Conservation (phyloP, 2,113 vertebrate species). For the Entosphenus tridentatus region DNA sequence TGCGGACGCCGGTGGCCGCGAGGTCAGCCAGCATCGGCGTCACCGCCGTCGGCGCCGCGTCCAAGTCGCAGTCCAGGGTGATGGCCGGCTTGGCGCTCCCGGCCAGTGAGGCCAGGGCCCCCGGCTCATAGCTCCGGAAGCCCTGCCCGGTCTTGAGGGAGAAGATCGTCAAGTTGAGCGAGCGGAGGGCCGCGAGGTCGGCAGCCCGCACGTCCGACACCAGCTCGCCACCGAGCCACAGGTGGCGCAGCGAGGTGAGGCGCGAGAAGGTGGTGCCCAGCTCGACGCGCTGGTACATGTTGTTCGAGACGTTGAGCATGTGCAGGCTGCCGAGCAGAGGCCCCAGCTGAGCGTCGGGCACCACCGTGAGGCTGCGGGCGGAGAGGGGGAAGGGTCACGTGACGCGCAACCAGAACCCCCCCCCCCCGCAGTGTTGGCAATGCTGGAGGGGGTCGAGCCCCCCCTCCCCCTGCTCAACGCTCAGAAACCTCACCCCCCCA, state of each 20-base stretch:
- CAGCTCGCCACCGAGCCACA: slow-evolving; percentile 34
- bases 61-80: slow-evolving; percentile 36
- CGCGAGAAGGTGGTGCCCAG: slow-evolving; percentile 20
- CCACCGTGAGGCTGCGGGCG: slow-evolving; percentile 19
- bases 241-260: slow-evolving; percentile 17
- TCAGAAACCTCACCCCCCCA: too few relatives aligned
- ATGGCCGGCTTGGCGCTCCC: slow-evolving; percentile 22
- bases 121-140: slow-evolving; percentile 25
- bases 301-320: slow-evolving; percentile 35
- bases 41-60: slow-evolving; percentile 18
- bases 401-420: too few relatives aligned
- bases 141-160: slow-evolving; percentile 35
- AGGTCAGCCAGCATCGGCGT: slow-evolving; percentile 28
- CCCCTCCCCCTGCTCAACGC: too few relatives aligned
- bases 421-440: too few relatives aligned
- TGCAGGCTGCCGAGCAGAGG: slow-evolving; percentile 20
- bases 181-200: slow-evolving; percentile 24
- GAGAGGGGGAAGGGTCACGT: too few relatives aligned
- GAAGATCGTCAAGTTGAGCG: slow-evolving; percentile 23
- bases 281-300: slow-evolving; percentile 22
- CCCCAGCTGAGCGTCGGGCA: slow-evolving; percentile 24
- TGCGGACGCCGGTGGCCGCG: slow-evolving; percentile 20
- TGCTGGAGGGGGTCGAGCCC: too few relatives aligned
- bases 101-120: slow-evolving; percentile 25
- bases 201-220: slow-evolving; percentile 19